Base-by-base conservation (phyloP, 2,113 vertebrate genomes). In the Dasyornis broadbenti region DNA sequence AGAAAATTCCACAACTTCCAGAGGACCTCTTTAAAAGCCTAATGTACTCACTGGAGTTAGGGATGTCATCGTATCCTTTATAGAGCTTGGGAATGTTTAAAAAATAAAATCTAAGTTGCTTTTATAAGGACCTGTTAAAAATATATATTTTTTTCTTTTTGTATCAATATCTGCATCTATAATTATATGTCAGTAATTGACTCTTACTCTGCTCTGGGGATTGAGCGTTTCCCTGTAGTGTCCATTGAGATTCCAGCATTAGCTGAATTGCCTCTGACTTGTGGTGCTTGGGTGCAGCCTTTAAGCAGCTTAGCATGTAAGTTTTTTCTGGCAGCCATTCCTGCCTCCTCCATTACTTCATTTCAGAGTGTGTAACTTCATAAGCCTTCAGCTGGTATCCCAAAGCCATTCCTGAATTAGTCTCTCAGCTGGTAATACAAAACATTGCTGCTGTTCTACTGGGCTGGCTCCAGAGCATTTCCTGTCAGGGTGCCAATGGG, bases 21-120 rank as follows among this genome's bases (percentile, higher is more conserved):
- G 99, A 99, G 86, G 99, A 99, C 72, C 98, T 99, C 63, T 99
- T 99, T 97, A 99, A 99, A 97, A 99, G 99, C 96, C 98, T 99
- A 70, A 99, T 99, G 99, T 99, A 99, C 97, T 99, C 99, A 24
- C 96, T 99, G 96, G 99, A 99, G 96, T 98, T 99, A 92, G 99
- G 99, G 69, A 99, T 99, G 99, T 99, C 99, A 71, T 99, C 99
- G 98, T 99, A 99, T 99, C 99, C 99, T 99, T 97, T 96, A 30
- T 6, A 92, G 39, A 82, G 50, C 75, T 61, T 63, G 63, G n/a
- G 33, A 75, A 22, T 42, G 33, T 35, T 69, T 53, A 45, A 82
- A 61, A 44, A 40, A 69, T n/a, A 23, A 31, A 47, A 35, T 50
- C 20, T 20, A 52, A 82, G 39, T 75, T 66, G 39, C 16, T 86